Evolutionary conservation across 2,888 invertebrate genomes (phyloP), one percentile per base, ranked within the genome.

Genomic region (Leptinotarsa tumamoca): DNA sequence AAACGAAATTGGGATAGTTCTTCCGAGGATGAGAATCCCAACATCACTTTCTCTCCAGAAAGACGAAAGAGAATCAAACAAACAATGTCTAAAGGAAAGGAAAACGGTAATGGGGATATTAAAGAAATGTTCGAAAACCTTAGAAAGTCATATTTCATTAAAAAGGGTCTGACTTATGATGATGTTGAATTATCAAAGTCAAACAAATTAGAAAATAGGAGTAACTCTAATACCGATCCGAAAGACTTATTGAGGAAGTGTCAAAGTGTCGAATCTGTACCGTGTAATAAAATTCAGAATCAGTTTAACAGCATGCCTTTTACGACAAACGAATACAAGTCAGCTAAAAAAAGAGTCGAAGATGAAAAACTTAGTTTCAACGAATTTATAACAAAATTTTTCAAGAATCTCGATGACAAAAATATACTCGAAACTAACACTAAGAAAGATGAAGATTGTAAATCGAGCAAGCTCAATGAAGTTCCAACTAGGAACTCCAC

Each of bases 1-100:
- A 69, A 69, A 33, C 4, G 69, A n/a, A 33, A 56, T 23, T 69
- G 27, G 54, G 54, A 54, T 18, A 56, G 69, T 49, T 69, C 69
- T 69, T 69, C 69, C 43, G 69, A 69, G 17, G 69, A 69, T 27
- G 69, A 69, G 2, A 33, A 14, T 56, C 14, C 4, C n/a, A 23
- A 23, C 21, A 23, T 3, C 2, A 49, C 21, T 67, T n/a, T 67
- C 18, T 67, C 13, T 21, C 21, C 58, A 58, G 17, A 50, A 67
- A 7, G 15, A 49, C 50, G 1, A 18, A 50, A 67, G 27, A 67
- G 50, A 67, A 43, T 67, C 50, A 51, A 67, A 23, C 4, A 14
- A 15, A 14, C 5, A 10, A 3, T 5, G n/a, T 10, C 18, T 15
- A 14, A 58, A 70, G 7, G 23, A 68, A 68, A 51, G 18, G 56